Conservation (phyloP, 2,888 invertebrate species). For the Azorinus chamasolen region DNA sequence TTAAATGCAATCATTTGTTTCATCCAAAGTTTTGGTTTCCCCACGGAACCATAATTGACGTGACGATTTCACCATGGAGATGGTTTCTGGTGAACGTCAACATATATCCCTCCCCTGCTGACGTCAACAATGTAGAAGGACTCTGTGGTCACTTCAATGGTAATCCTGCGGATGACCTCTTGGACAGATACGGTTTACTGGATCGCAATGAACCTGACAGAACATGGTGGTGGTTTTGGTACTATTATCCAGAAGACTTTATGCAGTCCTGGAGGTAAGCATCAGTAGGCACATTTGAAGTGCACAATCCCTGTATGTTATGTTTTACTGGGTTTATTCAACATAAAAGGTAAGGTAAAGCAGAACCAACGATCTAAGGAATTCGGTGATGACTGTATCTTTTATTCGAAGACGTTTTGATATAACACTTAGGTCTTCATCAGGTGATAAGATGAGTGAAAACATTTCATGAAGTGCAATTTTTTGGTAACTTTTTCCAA, state of each 20-base stretch:
- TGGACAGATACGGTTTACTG: too few relatives aligned
- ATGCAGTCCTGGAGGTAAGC: conserved; percentile 15
- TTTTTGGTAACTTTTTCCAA: too few relatives aligned
- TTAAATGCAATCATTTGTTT: too few relatives aligned
- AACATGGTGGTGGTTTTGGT: neutral
- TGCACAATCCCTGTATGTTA: too few relatives aligned
- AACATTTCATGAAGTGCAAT: too few relatives aligned
- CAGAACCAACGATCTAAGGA: too few relatives aligned
- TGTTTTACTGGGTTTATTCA: too few relatives aligned
- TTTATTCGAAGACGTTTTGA: too few relatives aligned
- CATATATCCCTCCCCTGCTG: conserved; percentile 16
- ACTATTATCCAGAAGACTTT: neutral
- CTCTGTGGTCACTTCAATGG: conserved; percentile 27
- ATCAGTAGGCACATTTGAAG: neutral
- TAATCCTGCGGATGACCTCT: conserved; percentile 2
- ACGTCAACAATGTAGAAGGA: conserved; percentile 9
- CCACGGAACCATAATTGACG: conserved; percentile 4
- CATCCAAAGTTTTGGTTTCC: conserved; percentile 5
- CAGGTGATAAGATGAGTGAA: too few relatives aligned
- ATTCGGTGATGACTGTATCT: too few relatives aligned
- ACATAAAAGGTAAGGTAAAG: too few relatives aligned
- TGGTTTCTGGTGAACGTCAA: conserved; percentile 15
- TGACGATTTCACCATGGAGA: conserved; percentile 3
- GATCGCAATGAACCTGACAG: neutral
- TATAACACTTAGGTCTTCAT: too few relatives aligned